Conservation (phyloP, 2,797 vertebrate species). For the Neomorphus geoffroyi region DNA sequence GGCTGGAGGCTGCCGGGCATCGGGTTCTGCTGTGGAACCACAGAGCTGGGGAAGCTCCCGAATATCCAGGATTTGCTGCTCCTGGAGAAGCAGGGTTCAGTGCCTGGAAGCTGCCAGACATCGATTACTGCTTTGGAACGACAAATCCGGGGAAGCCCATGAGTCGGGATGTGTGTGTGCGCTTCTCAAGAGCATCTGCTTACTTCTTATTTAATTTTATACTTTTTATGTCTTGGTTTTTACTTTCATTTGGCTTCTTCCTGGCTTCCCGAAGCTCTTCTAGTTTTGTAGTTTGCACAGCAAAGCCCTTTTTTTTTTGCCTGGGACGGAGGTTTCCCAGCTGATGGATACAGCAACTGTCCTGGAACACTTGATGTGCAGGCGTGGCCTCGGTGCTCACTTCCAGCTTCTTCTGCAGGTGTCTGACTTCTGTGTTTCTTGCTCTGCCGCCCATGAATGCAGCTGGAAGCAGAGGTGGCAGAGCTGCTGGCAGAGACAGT, state of each 20-base stretch:
- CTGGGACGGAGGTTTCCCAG: background rate
- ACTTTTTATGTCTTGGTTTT: background rate
- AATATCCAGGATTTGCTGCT: fast-evolving
- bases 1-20: fast-evolving
- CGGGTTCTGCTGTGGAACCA: fast-evolving
- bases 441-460: background rate
- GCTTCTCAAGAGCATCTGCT: background rate
- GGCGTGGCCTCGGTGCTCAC: background rate
- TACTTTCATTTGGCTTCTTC: background rate
- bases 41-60: background rate
- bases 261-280: background rate
- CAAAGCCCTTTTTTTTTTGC: background rate
- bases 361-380: fast-evolving
- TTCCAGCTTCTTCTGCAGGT: background rate
- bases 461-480: background rate
- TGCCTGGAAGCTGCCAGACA: fast-evolving
- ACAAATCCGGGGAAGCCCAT: background rate
- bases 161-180: background rate
- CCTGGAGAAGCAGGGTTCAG: background rate
- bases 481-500: background rate
- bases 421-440: background rate
- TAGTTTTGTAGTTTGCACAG: background rate
- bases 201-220: background rate
- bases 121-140: fast-evolving
- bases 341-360: background rate